Evolutionary conservation across 2,113 vertebrate species (phyloP).

Genomic region (Sitta europaea): DNA sequence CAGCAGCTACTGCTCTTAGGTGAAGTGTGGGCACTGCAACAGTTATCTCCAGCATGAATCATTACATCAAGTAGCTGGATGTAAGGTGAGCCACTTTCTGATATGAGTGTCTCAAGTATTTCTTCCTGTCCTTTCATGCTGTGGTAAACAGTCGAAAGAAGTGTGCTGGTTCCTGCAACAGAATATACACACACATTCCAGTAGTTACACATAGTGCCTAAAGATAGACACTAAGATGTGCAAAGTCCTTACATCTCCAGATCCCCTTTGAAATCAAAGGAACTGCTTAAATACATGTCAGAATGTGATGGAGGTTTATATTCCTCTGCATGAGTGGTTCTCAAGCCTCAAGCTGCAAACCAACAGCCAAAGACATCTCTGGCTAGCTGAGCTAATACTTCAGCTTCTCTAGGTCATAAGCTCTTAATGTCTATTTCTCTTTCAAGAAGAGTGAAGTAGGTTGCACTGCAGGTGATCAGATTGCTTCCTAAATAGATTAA

Average conservation of each 20-base stretch:
- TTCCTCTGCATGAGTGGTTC: neutral
- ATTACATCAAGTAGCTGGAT: neutral
- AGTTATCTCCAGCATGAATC: neutral
- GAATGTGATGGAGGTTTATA: neutral
- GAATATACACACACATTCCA: neutral
- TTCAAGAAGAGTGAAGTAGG: neutral
- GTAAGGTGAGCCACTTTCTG: neutral
- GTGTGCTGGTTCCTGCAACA: neutral
- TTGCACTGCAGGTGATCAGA: neutral
- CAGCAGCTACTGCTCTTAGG: neutral
- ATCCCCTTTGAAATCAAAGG: neutral
- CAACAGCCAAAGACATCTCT: neutral
- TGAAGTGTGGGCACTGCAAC: neutral
- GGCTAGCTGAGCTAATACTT: neutral
- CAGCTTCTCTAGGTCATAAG: neutral
- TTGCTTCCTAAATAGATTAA: neutral
- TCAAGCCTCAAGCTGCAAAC: neutral
- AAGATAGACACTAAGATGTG: neutral
- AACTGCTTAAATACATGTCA: neutral
- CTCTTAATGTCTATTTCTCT: neutral
- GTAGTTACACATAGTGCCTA: neutral
- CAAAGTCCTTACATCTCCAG: neutral
- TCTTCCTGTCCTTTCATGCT: neutral
- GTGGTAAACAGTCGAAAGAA: neutral
- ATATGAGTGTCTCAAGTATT: neutral